Conservation (phyloP, 2,888 invertebrate species). For the Chironomus tentans region DNA sequence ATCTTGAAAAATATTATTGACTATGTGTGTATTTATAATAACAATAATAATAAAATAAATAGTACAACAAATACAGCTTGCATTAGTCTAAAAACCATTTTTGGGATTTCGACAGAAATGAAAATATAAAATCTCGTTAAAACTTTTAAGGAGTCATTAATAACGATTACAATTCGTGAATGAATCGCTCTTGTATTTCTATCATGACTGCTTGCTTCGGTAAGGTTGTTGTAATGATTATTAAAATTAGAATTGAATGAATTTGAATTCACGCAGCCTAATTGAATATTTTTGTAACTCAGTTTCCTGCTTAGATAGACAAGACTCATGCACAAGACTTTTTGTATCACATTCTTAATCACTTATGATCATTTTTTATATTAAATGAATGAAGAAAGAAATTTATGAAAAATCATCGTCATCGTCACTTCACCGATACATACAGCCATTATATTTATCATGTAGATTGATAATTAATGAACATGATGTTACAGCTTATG, state of each 20-base stretch:
- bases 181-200: slow-evolving; percentile 7
- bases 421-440: not conserved
- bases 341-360: not conserved
- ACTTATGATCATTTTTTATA: not conserved
- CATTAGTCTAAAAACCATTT: not conserved
- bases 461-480: not conserved
- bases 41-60: too few species aligned
- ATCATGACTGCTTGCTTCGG: not conserved
- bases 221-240: not conserved
- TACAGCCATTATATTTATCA: too few species aligned
- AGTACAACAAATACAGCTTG: slow-evolving; percentile 18
- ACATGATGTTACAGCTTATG: not conserved
- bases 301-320: slow-evolving; percentile 2
- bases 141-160: slow-evolving; percentile 20
- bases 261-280: slow-evolving; percentile 10
- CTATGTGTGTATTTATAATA: not conserved
- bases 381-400: too few species aligned
- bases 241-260: slow-evolving; percentile 3
- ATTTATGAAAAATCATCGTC: not conserved
- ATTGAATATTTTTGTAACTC: slow-evolving; percentile 7
- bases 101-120: not conserved
- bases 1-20: slow-evolving; percentile 12
- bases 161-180: slow-evolving; percentile 20
- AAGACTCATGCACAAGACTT: not conserved
- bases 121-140: not conserved